Conservation (phyloP, 2,113 vertebrate genomes). For the Pungitius pungitius region DNA sequence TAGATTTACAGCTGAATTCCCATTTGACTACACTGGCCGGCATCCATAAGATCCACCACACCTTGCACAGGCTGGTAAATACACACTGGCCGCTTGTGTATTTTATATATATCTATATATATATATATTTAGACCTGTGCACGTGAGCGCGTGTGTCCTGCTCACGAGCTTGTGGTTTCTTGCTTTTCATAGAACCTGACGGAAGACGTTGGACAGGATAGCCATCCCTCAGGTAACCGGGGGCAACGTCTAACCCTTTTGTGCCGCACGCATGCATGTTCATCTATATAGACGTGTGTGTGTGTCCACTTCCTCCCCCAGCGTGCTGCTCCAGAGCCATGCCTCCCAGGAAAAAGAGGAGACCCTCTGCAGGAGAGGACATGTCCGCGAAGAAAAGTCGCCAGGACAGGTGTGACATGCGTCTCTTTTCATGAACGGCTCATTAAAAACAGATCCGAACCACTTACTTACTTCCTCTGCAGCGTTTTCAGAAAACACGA, state of each 20-base stretch:
- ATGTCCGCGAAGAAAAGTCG: constrained; percentile 98
- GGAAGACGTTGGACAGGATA: constrained; percentile 95
- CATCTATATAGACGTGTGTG: no score
- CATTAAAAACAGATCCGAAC: not conserved
- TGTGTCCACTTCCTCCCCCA: constrained; percentile 41
- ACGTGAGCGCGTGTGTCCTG: constrained; percentile 5
- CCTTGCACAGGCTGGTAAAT: constrained; percentile 98
- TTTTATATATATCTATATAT: constrained; percentile 14
- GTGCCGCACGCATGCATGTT: no score
- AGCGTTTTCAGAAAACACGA: constrained; percentile 98
- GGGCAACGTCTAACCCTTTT: no score
- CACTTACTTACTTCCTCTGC: constrained; percentile 57
- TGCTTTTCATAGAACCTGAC: constrained; percentile 89
- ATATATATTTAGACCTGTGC: not conserved
- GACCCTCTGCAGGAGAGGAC: constrained; percentile 95
- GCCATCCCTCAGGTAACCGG: constrained; percentile 90
- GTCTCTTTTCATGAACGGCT: no score
- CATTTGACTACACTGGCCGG: constrained; percentile 98
- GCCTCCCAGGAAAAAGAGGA: constrained; percentile 99
- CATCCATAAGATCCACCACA: constrained; percentile 99
- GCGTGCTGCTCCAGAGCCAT: constrained; percentile 97
- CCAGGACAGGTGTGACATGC: constrained; percentile 88
- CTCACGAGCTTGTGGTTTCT: constrained; percentile 22
- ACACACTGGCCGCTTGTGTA: constrained; percentile 43
- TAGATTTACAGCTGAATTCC: constrained; percentile 98